phyloP scores from a whole-genome alignment of 2,797 vertebrate genomes.

The Prionace glauca region DNA sequence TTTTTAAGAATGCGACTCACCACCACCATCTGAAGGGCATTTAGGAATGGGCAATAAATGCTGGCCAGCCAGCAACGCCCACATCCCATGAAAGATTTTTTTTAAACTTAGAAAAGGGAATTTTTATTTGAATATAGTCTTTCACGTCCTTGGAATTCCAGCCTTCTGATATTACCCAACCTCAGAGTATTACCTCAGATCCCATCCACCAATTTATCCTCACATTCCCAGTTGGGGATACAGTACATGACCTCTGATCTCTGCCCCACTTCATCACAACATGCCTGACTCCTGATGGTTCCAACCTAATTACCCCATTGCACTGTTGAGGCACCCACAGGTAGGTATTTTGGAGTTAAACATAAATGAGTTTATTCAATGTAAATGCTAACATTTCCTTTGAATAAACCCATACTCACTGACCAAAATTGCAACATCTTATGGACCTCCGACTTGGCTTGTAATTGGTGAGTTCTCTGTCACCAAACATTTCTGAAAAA shows the following conservation, averaged over 20 bases:
- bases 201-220: neutral
- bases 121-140: neutral
- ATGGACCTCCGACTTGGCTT: neutral
- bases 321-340: neutral
- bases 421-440: too few relatives aligned
- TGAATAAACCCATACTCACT: neutral
- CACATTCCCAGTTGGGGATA: neutral
- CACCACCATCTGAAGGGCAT: too few relatives aligned
- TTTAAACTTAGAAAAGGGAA: neutral
- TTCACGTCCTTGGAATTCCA: neutral
- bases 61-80: too few relatives aligned
- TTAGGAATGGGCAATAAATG: too few relatives aligned
- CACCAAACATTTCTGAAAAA: too few relatives aligned
- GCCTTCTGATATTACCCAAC: neutral
- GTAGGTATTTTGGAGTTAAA: neutral
- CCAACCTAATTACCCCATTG: neutral
- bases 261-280: neutral
- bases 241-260: neutral
- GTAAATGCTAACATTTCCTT: neutral
- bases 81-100: too few relatives aligned
- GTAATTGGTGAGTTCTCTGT: neutral
- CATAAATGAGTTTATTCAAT: neutral
- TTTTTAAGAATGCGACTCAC: too few relatives aligned
- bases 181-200: neutral
- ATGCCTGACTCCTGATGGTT: neutral